Base-by-base conservation (phyloP, 2,797 vertebrate species). In the Danionella dracula region DNA sequence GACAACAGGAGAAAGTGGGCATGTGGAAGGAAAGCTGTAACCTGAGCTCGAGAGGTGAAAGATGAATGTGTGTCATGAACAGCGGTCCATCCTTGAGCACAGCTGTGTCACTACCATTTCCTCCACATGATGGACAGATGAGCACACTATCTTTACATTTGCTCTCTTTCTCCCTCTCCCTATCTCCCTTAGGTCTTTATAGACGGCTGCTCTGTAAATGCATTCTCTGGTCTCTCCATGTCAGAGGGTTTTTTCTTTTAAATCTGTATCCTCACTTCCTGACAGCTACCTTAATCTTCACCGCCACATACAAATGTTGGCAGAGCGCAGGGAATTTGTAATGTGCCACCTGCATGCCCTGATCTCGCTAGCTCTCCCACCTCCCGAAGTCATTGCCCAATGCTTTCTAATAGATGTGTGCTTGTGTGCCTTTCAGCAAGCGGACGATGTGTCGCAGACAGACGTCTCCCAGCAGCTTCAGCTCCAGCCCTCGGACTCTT, bases 381-480 rank as follows among this genome's bases (percentile, higher is more conserved):
- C 19, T 35, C 20, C 10, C 9, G 17, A 51, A 17, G 32, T 49
- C 19, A 15, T 40, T 42, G 16, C 53, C 54, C 35, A 27, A 10
- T 41, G 44, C 21, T 42, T 35, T 31, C 50, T 19, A 8, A 29
- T 32, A 6, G 21, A 38, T 38, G 4, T 62, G 15, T 60, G 37
- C 79, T 76, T 82, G 77, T 84, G 73, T 77, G 79, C 81, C 70
- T 78, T 75, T 0, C 76, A 88, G 90, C 95, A 96, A 90, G 89
- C 90, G 80, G 95, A 97, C 2, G 95, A 98, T 41, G 93, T 92
- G 77, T 93, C 90, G 66, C 94, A 96, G 92, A 96, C 94, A 78
- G 95, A 97, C 79, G 92, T 79, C 82, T 93, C 93, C 82, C 92
- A 93, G 77, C 91, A 92, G 82, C 85, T 90, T 66, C 92, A 93